These are phyloP conservation scores for Pitangus sulphuratus DNA, from an alignment of 2,797 vertebrate species.

Conservation along the genomic window DNA sequence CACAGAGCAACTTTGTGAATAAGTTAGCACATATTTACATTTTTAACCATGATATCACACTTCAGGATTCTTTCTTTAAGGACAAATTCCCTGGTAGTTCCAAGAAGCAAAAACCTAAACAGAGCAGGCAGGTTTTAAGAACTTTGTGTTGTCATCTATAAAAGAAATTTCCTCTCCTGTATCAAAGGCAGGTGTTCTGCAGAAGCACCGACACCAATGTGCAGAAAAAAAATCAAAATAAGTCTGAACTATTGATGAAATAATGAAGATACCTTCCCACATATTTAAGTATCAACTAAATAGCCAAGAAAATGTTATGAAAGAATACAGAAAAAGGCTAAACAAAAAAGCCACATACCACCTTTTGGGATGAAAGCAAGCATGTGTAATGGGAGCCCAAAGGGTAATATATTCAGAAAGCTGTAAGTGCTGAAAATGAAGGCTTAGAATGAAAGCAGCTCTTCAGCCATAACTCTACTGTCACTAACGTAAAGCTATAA, in stretches of 20 bases:
- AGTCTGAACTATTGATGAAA: background rate
- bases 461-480: constrained; percentile 39
- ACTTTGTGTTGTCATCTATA: background rate
- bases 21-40: background rate
- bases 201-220: background rate
- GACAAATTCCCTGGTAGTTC: background rate
- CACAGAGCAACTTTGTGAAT: background rate
- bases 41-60: background rate
- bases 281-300: background rate
- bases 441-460: constrained; percentile 24
- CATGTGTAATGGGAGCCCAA: constrained; percentile 25
- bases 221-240: background rate
- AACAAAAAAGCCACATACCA: background rate
- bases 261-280: background rate
- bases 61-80: background rate
- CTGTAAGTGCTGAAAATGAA: constrained; percentile 40
- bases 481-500: constrained; percentile 26
- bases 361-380: constrained; percentile 12
- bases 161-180: background rate
- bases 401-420: constrained; percentile 50
- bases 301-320: background rate
- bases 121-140: background rate
- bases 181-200: background rate
- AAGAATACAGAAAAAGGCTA: background rate
- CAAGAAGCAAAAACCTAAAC: background rate